Evolutionary conservation across 2,888 invertebrate species (phyloP), one percentile per base, ranked within the genome.

Genomic region (Lepeophtheirus nordmannii): DNA sequence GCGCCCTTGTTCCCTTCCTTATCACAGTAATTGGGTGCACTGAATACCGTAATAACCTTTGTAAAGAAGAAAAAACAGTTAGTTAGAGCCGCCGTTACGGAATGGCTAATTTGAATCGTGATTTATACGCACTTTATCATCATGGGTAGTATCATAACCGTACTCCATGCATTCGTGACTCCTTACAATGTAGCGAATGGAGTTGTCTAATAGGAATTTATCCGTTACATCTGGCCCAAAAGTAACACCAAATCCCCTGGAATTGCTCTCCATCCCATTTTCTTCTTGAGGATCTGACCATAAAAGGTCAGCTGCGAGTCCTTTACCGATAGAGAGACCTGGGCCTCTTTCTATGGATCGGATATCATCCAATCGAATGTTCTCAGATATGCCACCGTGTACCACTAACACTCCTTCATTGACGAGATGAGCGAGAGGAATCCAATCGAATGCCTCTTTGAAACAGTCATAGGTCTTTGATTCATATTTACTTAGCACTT

Each of bases 251-350:
- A 57, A 57, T 7, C 23, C 57, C n/a, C 57, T 57, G 57, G 57
- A 57, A 57, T 57, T 57, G n/a, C 22, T 20, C 23, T 57, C 57
- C 57, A 20, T 20, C 57, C 57, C 57, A 57, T 57, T 57, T 57
- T 57, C 57, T n/a, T 22, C 57, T 23, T 57, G 57, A 57, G 57
- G 57, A 57, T 57, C 57, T 22, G 57, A 57, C 57, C 57, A 57
- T 23, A 57, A 14, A 23, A 57, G 57, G 14, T 57, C 57, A 23
- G 22, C 20, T 23, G 23, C 23, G 11, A 57, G n/a, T 11, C 22
- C 20, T 30, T 30, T 30, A 30, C 30, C 30, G 7, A 30, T 30
- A 11, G 20, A 20, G 57, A 20, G 57, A 11, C 23, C 9, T 14
- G 57, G 57, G 8, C 57, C 57, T 10, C 57, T 10, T 57, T 57